Evolutionary conservation across 2,888 invertebrate genomes (phyloP).

Genomic region (Polydrusus cervinus): DNA sequence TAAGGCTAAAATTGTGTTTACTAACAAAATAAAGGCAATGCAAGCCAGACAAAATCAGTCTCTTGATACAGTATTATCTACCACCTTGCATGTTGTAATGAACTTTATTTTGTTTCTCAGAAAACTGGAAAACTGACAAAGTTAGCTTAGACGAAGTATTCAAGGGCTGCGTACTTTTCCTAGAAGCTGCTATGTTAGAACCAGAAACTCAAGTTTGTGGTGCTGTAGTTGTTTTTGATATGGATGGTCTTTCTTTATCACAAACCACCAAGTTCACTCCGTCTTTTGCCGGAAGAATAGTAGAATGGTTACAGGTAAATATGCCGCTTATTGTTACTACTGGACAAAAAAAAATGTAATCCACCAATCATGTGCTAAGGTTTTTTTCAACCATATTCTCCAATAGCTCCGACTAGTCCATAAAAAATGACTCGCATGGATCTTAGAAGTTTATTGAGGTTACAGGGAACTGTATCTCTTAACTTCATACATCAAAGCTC

Average conservation of each 20-base stretch:
- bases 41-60: too few relatives aligned
- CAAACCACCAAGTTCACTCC: slow-evolving; percentile 92
- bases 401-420: too few relatives aligned
- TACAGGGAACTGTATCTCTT: too few relatives aligned
- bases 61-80: too few relatives aligned
- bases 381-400: too few relatives aligned
- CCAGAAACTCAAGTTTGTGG: slow-evolving; percentile 85
- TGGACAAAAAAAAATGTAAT: too few relatives aligned
- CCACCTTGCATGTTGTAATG: neutral
- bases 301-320: slow-evolving; percentile 85
- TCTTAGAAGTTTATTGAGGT: too few relatives aligned
- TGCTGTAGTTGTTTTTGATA: slow-evolving; percentile 87
- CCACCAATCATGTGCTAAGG: too few relatives aligned
- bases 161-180: slow-evolving; percentile 85
- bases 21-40: too few relatives aligned
- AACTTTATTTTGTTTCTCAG: slow-evolving; percentile 68
- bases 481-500: too few relatives aligned
- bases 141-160: slow-evolving; percentile 86
- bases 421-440: too few relatives aligned
- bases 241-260: slow-evolving; percentile 87
- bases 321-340: neutral
- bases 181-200: slow-evolving; percentile 89
- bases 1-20: too few relatives aligned
- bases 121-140: slow-evolving; percentile 89
- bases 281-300: slow-evolving; percentile 87